Conservation (phyloP, 2,113 vertebrate species). For the Equus przewalskii region DNA sequence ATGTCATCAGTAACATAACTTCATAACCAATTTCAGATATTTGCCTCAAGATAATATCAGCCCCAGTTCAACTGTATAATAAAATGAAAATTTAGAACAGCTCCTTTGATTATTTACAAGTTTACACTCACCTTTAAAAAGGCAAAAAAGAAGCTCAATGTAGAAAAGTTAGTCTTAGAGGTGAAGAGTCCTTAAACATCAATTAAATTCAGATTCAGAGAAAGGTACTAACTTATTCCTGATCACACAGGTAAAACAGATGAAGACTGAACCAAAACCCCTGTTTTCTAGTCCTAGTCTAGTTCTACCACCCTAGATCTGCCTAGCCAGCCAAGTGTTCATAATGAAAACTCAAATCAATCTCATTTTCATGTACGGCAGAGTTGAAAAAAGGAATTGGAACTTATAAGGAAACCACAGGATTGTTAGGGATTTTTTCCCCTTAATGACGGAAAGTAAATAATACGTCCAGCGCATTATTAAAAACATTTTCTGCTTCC, state of each 20-base stretch:
- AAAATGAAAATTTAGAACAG: background rate
- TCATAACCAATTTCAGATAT: background rate
- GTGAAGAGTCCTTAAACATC: background rate
- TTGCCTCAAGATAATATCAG: background rate
- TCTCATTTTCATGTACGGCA: constrained; percentile 5
- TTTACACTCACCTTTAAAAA: background rate
- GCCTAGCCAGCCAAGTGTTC: background rate
- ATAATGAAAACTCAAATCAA: background rate
- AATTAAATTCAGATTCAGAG: background rate
- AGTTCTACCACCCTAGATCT: too few relatives aligned
- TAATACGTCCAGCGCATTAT: background rate
- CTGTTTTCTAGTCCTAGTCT: background rate
- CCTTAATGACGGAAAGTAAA: background rate
- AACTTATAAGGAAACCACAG: constrained; percentile 11
- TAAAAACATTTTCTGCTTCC: constrained; percentile 5
- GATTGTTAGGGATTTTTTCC: background rate
- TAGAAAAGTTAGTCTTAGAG: background rate
- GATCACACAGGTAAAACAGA: background rate
- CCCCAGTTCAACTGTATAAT: background rate
- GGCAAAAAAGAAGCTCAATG: background rate
- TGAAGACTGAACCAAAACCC: background rate
- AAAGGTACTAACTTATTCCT: background rate
- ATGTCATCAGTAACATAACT: background rate
- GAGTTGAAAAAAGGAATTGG: background rate
- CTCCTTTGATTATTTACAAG: background rate